Base-by-base conservation (phyloP, 2,113 vertebrate species). In the Tretioscincus oriximinensis region DNA sequence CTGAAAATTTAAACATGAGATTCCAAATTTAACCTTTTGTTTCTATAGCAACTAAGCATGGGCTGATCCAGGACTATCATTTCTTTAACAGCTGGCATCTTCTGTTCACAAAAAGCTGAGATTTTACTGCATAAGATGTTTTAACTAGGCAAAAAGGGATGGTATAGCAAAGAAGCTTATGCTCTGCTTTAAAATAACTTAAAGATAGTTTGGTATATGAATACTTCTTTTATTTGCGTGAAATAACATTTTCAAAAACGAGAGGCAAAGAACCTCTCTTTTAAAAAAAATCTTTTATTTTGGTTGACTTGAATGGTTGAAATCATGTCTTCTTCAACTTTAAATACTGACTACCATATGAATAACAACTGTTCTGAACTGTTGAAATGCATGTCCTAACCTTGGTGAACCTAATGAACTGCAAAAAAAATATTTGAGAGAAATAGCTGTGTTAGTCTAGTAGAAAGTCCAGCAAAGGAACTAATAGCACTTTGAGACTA, bases 11-110 rank as follows among this genome's bases (percentile, higher is more conserved):
- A 89, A 90, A 82, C 81, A 81, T 68, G 80, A 90, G 84, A 79
- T 90, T 88, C 76, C 28, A 89, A 87, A 73, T 89, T 79, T 80
- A 89, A 92, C 83, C 84, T 91, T 9, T 87, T 80, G 94, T 96
- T 95, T 85, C 94, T 90, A 94, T 95, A 92, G 93, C 83, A 93
- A 95, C 95, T 35, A 69, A 85, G 82, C 64, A 86, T 89, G 85
- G 91, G 84, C 90, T 92, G 87, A 85, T 22, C 31, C 81, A 90
- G 89, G 84, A 89, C 80, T 84, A 85, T 90, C 2, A 5, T 88
- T 93, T 76, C 60, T 90, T 90, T 94, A 88, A 85, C 88, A 92
- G 91, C 86, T 93, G 91, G 85, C 87, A 89, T 89, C 90, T 90
- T 89, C 73, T 92, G 81, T 90, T 94, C 84, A 82, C 83, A 88